Evolutionary conservation across 1,140 invertebrate genomes (phyloP), one percentile per base, ranked within the genome.

Genomic region (Atopsyche davidsoni): DNA sequence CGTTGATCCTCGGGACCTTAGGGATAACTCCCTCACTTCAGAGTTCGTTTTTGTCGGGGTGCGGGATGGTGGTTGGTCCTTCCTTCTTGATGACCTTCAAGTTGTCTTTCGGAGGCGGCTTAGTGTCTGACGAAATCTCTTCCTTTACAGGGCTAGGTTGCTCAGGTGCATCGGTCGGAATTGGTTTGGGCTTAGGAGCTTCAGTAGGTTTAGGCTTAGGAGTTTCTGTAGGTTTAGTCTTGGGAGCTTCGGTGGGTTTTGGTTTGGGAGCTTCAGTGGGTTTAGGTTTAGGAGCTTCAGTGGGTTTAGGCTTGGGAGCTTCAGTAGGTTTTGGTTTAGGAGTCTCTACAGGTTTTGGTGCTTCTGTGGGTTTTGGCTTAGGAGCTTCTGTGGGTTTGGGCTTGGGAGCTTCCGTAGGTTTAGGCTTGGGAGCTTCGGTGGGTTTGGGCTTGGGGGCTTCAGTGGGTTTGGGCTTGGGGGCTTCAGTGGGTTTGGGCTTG

Each of bases 61-160:
- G 63, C 34, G 67, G 70, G n/a, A 72, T 72, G 56, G 70, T 70
- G 19, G 62, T 60, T 3, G 69, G 70, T 21, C 76, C 76, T 53
- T 67, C 70, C 53, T 76, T 77, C 52, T 70, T 78, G 38, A 79
- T 79, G 4, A 79, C 75, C 63, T 78, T 79, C 21, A 79, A 63
- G 46, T 67, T 75, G 55, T 76, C 75, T 36, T 70, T 68, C 45
- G 63, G 65, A 2, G 76, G 76, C 23, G 73, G 76, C 25, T 59
- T 57, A n/a, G 73, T 77, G 46, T 78, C 76, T 2, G 66, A 66
- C 3, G 70, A 67, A 35, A 78, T 76, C 14, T 73, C 62, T 59
- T 79, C 77, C 48, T 67, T 62, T 2, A 79, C 67, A 2, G 77
- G 77, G 4, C 47, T 55, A 36, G 46, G 38, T 25, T 31, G 18